Conservation (phyloP, 2,113 vertebrate species). For the Pontoporia blainvillei region DNA sequence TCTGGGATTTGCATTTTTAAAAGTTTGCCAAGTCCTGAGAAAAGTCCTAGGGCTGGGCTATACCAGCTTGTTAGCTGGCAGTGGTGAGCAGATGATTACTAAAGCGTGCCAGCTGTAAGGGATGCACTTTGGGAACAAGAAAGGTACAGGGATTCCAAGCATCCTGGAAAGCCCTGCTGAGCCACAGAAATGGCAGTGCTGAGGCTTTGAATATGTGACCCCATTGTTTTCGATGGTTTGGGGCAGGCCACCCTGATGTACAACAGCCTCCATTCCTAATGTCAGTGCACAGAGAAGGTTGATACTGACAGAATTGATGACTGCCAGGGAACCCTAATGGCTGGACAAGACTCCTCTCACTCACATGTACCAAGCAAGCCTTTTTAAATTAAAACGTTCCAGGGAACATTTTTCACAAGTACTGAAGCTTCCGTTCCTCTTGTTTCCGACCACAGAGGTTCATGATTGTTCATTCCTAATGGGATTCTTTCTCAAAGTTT, state of each 20-base stretch:
- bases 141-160: background rate
- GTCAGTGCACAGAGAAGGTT: background rate
- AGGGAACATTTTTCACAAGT: background rate
- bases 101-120: background rate
- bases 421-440: background rate
- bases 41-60: background rate
- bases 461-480: background rate
- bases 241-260: background rate
- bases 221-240: background rate
- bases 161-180: background rate
- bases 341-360: background rate
- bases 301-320: background rate
- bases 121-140: background rate
- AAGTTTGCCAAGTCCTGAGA: background rate
- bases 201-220: background rate
- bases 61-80: background rate
- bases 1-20: background rate
- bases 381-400: background rate
- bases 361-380: background rate
- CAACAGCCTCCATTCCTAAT: background rate
- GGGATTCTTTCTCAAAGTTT: conserved; percentile 6
- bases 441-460: background rate
- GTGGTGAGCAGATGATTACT: background rate
- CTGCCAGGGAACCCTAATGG: background rate
- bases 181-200: background rate